Conservation (phyloP, 2,888 invertebrate species). For the Plemyria rubiginata region DNA sequence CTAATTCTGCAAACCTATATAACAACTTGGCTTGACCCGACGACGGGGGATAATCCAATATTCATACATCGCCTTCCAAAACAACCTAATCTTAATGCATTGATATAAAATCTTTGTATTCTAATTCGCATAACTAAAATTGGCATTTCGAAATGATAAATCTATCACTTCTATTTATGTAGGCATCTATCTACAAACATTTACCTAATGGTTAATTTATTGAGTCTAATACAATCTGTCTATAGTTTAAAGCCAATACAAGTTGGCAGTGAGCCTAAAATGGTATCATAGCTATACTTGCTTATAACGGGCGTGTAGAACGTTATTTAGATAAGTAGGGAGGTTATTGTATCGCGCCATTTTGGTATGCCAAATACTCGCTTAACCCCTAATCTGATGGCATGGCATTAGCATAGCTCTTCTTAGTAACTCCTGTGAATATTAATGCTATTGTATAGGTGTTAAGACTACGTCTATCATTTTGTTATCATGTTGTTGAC, state of each 20-base stretch:
- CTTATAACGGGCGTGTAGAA: background rate
- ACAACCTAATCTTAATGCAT: too few relatives aligned
- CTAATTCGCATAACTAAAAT: background rate
- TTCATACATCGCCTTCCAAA: too few relatives aligned
- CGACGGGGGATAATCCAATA: too few relatives aligned
- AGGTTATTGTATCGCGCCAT: background rate
- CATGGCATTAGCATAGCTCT: background rate
- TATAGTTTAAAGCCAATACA: constrained; percentile 7
- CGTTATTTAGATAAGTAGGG: background rate
- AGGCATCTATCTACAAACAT: constrained; percentile 13
- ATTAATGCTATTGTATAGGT: background rate
- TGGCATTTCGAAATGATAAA: constrained; percentile 12
- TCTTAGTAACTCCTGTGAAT: background rate
- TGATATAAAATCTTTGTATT: too few relatives aligned
- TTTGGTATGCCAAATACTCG: background rate
- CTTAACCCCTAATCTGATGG: background rate
- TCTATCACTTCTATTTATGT: constrained; percentile 11
- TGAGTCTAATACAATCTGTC: constrained; percentile 18
- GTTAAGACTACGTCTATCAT: background rate
- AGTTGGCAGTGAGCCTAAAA: constrained; percentile 20
- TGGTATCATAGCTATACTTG: constrained; percentile 3
- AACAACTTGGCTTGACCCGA: too few relatives aligned
- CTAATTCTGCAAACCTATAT: too few relatives aligned
- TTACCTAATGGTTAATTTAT: constrained; percentile 11
- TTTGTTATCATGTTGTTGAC: too few relatives aligned